A percentile compares a stretch with the other conserved stretches of the same genome.
These are phyloP conservation scores for Beris morrisii DNA, from an alignment of 2,888 invertebrate species.

Conservation along the genomic window DNA sequence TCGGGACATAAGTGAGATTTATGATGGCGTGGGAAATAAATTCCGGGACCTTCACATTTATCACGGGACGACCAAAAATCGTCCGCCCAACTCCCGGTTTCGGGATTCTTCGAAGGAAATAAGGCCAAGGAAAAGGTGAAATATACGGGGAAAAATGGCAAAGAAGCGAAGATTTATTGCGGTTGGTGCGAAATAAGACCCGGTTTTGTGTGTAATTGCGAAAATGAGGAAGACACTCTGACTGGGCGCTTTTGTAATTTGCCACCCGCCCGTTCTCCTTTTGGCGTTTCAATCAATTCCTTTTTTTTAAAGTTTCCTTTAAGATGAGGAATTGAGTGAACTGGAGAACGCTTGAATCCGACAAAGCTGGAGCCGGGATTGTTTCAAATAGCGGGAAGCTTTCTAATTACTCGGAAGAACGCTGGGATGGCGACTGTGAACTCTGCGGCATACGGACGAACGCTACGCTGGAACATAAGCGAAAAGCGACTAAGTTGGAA, in stretches of 20 bases:
- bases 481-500: too few species aligned
- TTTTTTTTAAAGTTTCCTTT: too few species aligned
- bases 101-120: slow-evolving; percentile 13
- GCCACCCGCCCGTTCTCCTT: not conserved
- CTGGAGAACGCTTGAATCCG: too few species aligned
- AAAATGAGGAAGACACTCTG: slow-evolving; percentile 31
- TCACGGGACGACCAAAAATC: slow-evolving; percentile 28
- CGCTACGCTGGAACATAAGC: too few species aligned
- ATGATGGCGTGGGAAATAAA: slow-evolving; percentile 33
- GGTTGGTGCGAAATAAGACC: slow-evolving; percentile 30
- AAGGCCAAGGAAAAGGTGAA: slow-evolving; percentile 30
- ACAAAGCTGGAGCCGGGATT: too few species aligned
- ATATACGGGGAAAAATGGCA: slow-evolving; percentile 30
- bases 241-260: slow-evolving; percentile 6
- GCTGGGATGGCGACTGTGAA: too few species aligned
- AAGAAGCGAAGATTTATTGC: slow-evolving; percentile 32
- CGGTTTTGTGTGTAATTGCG: slow-evolving; percentile 32
- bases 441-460: too few species aligned
- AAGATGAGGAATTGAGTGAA: too few species aligned
- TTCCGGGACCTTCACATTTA: slow-evolving; percentile 30
- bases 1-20: slow-evolving; percentile 35
- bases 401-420: too few species aligned
- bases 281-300: not conserved
- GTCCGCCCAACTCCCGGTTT: slow-evolving; percentile 10
- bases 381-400: too few species aligned